Evolutionary conservation across 2,113 vertebrate species (phyloP), one percentile per base, ranked within the genome.

Genomic region (Podarcis cretensis): DNA sequence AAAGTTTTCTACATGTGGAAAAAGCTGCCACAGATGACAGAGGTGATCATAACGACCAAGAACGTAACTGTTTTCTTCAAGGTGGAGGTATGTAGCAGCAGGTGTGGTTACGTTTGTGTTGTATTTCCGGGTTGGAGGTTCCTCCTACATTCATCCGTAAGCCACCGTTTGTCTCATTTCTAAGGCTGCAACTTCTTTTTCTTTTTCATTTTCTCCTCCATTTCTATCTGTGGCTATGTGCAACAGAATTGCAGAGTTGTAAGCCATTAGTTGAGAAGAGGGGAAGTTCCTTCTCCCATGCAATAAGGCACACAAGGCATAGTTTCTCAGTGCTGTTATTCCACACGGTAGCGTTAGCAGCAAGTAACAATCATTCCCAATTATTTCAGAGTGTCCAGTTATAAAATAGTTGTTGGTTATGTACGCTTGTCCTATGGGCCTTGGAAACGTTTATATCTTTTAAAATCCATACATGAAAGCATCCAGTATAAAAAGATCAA

Each of bases 401-500:
- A 13, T 79, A 32, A 88, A 63, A 90, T 83, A 90, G 89, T 78
- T 75, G 87, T 5, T 89, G 87, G 48, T 90, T 90, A 40, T 1
- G 40, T 89, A 81, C 81, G 90, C 4, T 2, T 59, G 25, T 94
- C 48, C 27, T 83, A 91, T 0, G 65, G 93, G 54, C 89, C 82
- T 77, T 69, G 85, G 59, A 94, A 86, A 69, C 76, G 80, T 92
- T 93, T 90, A 91, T 18, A 92, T 69, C 92, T 94, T 69, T 92
- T 94, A 48, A 89, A 94, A 92, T 95, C 95, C 95, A 76, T 89
- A 91, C 88, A 82, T 93, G 93, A 85, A 91, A 92, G 59, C 83
- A 94, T 96, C 87, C 96, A 93, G 84, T 94, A 95, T 94, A 95
- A 96, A 95, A 95, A 97, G 94, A 95, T 97, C 97, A 98, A 98